Conservation (phyloP, 1,140 invertebrate genomes). For the Philotrypesis tridentata region DNA sequence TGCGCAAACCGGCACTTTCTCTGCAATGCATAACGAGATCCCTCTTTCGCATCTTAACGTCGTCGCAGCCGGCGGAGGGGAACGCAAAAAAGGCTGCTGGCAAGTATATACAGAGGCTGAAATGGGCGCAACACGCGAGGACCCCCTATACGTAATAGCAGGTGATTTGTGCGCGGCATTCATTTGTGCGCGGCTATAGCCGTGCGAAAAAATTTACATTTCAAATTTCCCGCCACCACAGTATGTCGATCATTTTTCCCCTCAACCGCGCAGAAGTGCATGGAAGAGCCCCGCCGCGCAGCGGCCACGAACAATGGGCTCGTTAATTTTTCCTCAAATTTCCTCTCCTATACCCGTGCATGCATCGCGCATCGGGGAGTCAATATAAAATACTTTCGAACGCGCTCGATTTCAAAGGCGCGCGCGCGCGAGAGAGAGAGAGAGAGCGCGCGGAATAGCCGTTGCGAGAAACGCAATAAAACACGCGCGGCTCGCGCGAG, state of each 20-base stretch:
- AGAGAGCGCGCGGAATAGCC: background rate
- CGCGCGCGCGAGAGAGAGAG: too few relatives aligned
- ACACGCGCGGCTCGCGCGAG: background rate
- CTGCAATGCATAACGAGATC: background rate
- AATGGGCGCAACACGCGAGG: background rate
- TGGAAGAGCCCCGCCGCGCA: background rate
- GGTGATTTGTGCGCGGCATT: background rate
- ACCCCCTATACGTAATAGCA: background rate
- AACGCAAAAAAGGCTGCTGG: background rate
- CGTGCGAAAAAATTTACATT: constrained; percentile 34
- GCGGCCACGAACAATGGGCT: background rate
- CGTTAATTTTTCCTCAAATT: constrained; percentile 25
- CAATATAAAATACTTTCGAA: background rate
- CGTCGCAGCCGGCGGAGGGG: background rate
- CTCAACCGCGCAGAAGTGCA: too few relatives aligned
- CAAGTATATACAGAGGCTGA: background rate
- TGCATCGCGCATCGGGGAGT: background rate
- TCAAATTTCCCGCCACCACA: constrained; percentile 11
- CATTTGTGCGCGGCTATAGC: background rate
- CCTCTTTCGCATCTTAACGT: background rate
- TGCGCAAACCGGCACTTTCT: background rate
- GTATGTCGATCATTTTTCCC: background rate
- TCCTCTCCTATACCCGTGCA: background rate
- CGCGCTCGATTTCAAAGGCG: constrained; percentile 12
- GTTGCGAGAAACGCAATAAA: constrained; percentile 28